phyloP scores from a whole-genome alignment of 2,888 invertebrate genomes.

The Volucella bombylans region DNA sequence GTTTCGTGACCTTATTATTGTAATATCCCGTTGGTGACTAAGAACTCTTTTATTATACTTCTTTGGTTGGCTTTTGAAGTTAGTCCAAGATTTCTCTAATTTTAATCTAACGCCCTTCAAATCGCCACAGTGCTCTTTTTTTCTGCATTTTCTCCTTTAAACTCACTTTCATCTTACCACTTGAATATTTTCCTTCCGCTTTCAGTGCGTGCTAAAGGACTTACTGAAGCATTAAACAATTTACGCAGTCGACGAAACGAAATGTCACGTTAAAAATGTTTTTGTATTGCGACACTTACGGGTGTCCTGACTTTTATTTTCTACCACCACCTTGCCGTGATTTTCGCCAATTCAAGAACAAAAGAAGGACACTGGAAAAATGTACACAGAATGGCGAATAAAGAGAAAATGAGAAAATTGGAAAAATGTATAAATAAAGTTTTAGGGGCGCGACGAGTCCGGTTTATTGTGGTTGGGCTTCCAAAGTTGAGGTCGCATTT shows the following conservation, averaged over 20 bases:
- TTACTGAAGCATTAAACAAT: constrained; percentile 31
- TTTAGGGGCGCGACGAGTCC: constrained; percentile 26
- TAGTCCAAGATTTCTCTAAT: too few species aligned
- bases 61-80: too few species aligned
- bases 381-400: not conserved
- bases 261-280: constrained; percentile 50
- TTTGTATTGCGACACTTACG: constrained; percentile 54
- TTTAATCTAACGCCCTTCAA: too few species aligned
- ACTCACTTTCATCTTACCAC: not conserved
- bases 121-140: not conserved
- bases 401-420: not conserved
- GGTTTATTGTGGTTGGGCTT: constrained; percentile 31
- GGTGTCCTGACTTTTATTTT: constrained; percentile 14
- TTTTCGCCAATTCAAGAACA: constrained; percentile 40
- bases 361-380: constrained; percentile 35
- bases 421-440: not conserved
- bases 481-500: constrained; percentile 24
- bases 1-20: too few species aligned
- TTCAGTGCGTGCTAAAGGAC: constrained; percentile 31
- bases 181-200: constrained; percentile 5
- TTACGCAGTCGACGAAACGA: constrained; percentile 35
- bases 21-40: too few species aligned
- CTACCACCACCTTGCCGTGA: constrained; percentile 15
- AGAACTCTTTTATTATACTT: too few species aligned
- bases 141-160: not conserved